These are phyloP conservation scores for Aplodontia rufa DNA, from an alignment of 2,113 vertebrate species.

Conservation along the genomic window DNA sequence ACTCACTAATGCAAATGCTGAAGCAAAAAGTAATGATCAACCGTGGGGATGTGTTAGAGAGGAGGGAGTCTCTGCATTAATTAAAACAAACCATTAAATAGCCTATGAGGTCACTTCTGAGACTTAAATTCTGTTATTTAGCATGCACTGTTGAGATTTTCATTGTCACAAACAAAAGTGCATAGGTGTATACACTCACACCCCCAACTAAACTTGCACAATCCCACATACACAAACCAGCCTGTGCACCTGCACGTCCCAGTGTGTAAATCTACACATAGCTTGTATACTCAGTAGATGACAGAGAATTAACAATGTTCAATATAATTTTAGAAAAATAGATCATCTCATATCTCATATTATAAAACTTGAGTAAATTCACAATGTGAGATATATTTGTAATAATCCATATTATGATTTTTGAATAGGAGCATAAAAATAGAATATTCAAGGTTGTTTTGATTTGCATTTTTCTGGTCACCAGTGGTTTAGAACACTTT, in stretches of 20 bases:
- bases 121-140: background rate
- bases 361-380: background rate
- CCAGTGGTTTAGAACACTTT: no score
- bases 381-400: background rate
- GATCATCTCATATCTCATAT: background rate
- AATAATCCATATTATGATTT: background rate
- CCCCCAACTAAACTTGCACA: background rate
- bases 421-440: conserved; percentile 33
- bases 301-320: background rate
- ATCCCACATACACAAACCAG: background rate
- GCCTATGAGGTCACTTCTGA: background rate
- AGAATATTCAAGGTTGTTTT: no score
- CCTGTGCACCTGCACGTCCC: background rate
- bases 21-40: background rate
- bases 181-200: background rate
- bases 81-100: background rate
- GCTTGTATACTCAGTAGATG: background rate
- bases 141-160: background rate
- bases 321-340: background rate
- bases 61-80: background rate
- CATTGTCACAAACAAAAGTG: background rate
- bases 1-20: background rate
- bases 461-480: no score
- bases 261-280: background rate
- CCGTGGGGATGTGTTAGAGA: background rate